Evolutionary conservation across 2,888 invertebrate species (phyloP).

Genomic region (Polydesmus complanatus): DNA sequence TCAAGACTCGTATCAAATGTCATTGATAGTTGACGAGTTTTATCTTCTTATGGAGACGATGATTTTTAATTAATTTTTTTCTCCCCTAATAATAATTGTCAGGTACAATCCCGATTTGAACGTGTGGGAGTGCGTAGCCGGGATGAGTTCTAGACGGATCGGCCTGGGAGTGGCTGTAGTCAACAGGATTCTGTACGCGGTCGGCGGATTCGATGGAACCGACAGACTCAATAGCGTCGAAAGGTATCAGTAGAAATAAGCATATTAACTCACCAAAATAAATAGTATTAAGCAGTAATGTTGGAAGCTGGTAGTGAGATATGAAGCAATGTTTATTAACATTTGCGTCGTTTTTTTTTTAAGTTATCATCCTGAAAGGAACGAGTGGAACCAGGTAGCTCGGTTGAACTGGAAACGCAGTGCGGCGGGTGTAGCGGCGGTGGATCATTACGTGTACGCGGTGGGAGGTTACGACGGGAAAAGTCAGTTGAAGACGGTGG

Average conservation of each 20-base stretch:
- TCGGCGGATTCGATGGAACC: slow-evolving; percentile 77
- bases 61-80: not conserved
- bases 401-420: slow-evolving; percentile 65
- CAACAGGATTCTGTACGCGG: slow-evolving; percentile 54
- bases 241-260: no score
- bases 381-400: slow-evolving; percentile 69
- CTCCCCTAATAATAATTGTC: slow-evolving; percentile 6
- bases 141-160: slow-evolving; percentile 42
- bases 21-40: no score
- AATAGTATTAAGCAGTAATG: no score
- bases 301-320: no score
- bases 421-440: slow-evolving; percentile 67
- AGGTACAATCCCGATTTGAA: slow-evolving; percentile 79
- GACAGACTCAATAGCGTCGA: slow-evolving; percentile 64
- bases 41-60: no score
- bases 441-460: slow-evolving; percentile 79
- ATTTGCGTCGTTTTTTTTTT: no score
- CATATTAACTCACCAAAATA: no score
- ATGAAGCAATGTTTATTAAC: no score
- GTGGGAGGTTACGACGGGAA: slow-evolving; percentile 86
- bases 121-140: slow-evolving; percentile 56
- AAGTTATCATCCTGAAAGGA: slow-evolving; percentile 87
- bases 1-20: no score
- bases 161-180: slow-evolving; percentile 51
- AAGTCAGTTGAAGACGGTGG: slow-evolving; percentile 66